These are phyloP conservation scores for Cheilinus undulatus DNA, from an alignment of 2,113 vertebrate species.

Conservation along the genomic window DNA sequence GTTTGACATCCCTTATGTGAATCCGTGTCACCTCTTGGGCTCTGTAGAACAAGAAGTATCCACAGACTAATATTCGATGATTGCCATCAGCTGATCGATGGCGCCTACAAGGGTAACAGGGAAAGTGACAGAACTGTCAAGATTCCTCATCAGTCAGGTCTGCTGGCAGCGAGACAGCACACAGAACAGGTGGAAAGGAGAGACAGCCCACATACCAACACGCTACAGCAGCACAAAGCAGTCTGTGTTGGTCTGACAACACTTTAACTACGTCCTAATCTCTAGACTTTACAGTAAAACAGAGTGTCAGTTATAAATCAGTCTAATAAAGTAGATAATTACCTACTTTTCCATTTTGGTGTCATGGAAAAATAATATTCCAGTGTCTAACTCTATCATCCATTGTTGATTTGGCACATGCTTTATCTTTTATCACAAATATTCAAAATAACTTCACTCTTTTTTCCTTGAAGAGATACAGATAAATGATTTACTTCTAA, in stretches of 20 bases:
- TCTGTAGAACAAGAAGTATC: too few relatives aligned
- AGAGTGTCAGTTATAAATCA: conserved; percentile 2
- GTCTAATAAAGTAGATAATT: not conserved
- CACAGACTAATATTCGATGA: not conserved
- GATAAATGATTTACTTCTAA: conserved; percentile 1
- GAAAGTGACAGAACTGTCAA: conserved; percentile 61
- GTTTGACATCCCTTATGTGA: too few relatives aligned
- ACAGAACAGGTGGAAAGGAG: conserved; percentile 29
- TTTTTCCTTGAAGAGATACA: not conserved
- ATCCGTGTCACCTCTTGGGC: too few relatives aligned
- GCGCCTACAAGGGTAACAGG: conserved; percentile 3
- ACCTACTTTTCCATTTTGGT: not conserved
- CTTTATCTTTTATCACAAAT: conserved; percentile 20
- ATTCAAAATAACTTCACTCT: conserved; percentile 51
- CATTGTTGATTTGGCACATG: not conserved
- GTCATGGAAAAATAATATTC: not conserved
- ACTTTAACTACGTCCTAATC: conserved; percentile 17
- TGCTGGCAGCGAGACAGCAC: conserved; percentile 27
- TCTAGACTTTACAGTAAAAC: conserved; percentile 10
- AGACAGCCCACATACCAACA: conserved; percentile 61
- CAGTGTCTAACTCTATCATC: not conserved
- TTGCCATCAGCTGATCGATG: conserved; percentile 20
- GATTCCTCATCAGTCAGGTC: conserved; percentile 41
- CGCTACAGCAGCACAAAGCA: conserved; percentile 47
- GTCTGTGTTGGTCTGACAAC: conserved; percentile 20